Conservation (phyloP, 1,140 invertebrate genomes). For the Drosophila tsacasi region DNA sequence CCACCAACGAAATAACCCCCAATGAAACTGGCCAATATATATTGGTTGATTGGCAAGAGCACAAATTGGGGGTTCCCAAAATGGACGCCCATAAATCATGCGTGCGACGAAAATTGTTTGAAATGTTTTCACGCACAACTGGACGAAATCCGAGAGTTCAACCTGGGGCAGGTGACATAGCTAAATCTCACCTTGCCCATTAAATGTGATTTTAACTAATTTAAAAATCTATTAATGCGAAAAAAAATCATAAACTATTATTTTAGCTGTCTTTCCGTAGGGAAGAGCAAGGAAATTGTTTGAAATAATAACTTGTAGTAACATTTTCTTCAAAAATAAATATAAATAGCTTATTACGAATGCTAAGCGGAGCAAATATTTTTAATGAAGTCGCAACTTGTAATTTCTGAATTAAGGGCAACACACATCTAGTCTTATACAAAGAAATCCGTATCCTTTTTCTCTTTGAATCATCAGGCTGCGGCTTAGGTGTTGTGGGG, state of each 20-base stretch:
- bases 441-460: conserved; percentile 25
- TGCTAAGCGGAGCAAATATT: conserved; percentile 60
- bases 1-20: conserved; percentile 22
- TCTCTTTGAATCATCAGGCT: conserved; percentile 25
- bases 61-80: conserved; percentile 54
- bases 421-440: not conserved
- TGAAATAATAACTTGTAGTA: not conserved
- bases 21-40: conserved; percentile 49
- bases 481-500: conserved; percentile 23
- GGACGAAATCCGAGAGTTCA: conserved; percentile 25
- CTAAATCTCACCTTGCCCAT: not conserved
- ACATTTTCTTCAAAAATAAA: not conserved
- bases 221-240: not conserved
- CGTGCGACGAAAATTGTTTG: conserved; percentile 56
- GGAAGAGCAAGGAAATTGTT: not conserved
- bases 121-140: conserved; percentile 69
- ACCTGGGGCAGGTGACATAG: not conserved
- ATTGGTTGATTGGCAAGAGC: conserved; percentile 58
- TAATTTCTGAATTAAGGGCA: conserved; percentile 11
- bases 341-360: no score
- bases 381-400: conserved; percentile 63
- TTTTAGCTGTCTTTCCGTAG: no score
- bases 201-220: not conserved
- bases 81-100: conserved; percentile 73
- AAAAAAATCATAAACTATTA: no score